phyloP scores from a whole-genome alignment of 2,113 vertebrate species.

The Saccopteryx bilineata region DNA sequence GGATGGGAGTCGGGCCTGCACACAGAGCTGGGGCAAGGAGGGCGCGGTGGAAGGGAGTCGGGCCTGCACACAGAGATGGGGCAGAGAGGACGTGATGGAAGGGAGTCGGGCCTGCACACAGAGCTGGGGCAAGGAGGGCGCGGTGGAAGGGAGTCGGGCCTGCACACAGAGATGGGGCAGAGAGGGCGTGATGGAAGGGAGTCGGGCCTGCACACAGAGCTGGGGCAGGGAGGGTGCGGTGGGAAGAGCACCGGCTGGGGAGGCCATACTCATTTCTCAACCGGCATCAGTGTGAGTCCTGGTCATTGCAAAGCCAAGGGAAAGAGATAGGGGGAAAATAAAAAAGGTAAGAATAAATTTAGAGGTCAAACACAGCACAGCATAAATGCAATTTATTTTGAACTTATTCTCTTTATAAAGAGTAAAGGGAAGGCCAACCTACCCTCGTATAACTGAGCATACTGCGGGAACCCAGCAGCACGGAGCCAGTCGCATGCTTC shows the following conservation, averaged over 20 bases:
- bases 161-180: no score
- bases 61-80: no score
- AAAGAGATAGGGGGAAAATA: neutral
- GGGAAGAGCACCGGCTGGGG: neutral
- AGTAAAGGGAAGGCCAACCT: constrained; percentile 60
- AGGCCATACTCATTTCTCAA: neutral
- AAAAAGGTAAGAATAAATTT: neutral
- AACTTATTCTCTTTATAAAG: neutral
- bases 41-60: no score
- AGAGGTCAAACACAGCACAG: neutral
- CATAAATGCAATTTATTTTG: fast-evolving
- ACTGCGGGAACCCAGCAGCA: constrained; percentile 98
- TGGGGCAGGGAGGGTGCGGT: neutral
- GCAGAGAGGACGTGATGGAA: no score
- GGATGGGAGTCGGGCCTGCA: no score
- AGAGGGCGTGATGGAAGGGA: no score
- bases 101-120: neutral
- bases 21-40: no score
- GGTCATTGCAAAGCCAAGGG: neutral
- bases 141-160: neutral
- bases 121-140: neutral
- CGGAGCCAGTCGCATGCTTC: constrained; percentile 98
- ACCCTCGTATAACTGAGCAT: constrained; percentile 98
- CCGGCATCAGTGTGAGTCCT: neutral
- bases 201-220: neutral